Base-by-base conservation (phyloP, 2,888 invertebrate species). In the Psylliodes chrysocephalus region DNA sequence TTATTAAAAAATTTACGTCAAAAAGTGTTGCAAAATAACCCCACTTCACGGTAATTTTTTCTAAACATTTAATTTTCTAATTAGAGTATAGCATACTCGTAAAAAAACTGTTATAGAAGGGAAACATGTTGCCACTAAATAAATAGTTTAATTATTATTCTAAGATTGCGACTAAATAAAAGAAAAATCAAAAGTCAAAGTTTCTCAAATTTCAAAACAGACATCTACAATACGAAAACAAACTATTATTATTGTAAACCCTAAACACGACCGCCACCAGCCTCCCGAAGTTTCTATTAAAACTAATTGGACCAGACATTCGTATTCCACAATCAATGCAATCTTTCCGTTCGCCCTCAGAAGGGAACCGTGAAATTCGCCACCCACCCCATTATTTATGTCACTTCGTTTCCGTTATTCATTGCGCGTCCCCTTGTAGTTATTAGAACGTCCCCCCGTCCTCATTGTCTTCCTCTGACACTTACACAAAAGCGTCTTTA, bases 381-480 rank as follows among this genome's bases (percentile, higher is more conserved):
- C 67, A 56, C 69, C 69, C 65, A 62, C 67, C 65, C 67, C 46
- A 59, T 67, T 61, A 69, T 67, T 65, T 64, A 49, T 64, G 61
- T 33, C 69, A 69, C 67, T 69, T 67, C 65, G 66, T 69, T 67
- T 64, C 60, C 46, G 62, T 63, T 63, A 64, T 66, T 66, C 66
- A 69, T 63, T 51, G 59, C 60, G 35, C 60, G 54, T 54, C 60
- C 60, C 57, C 53, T 57, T 52, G 33, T 63, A 57, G 63, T 68
- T 63, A 66, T 68, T 63, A 61, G 47, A 47, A 52, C 56, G 61
- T 60, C 63, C 60, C n/a, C 52, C 38, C 56, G 33, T 56, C 19
- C 63, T 63, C 55, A 71, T 70, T 72, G 71, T 72, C 68, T 66
- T 64, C 54, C 67, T 60, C n/a, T 70, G 73, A 73, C 71, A 71